These are phyloP conservation scores for Rhopalosiphum padi DNA, from an alignment of 1,140 invertebrate species.

Conservation along the genomic window DNA sequence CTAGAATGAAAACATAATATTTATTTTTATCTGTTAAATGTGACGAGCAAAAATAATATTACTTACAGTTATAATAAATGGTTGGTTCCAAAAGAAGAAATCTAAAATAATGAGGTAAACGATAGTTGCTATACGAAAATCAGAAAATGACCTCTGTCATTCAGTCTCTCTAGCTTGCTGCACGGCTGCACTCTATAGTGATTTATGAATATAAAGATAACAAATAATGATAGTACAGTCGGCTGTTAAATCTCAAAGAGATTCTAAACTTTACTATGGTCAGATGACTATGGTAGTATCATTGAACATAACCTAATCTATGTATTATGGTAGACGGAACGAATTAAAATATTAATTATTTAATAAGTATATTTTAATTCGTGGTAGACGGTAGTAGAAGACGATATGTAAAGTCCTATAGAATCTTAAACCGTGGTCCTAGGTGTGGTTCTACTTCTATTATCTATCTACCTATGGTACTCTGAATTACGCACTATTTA, in stretches of 20 bases:
- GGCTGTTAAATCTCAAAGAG: slow-evolving; percentile 39
- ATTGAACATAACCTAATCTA: too few species aligned
- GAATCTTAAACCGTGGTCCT: too few species aligned
- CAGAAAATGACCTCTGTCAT: slow-evolving; percentile 54
- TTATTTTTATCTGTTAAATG: not conserved
- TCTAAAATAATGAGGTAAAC: not conserved
- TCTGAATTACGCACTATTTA: too few species aligned
- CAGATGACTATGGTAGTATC: not conserved
- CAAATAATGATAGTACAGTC: not conserved
- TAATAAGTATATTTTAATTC: too few species aligned
- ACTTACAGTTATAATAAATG: not conserved
- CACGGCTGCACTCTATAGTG: too few species aligned
- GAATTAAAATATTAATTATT: too few species aligned
- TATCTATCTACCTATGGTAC: too few species aligned
- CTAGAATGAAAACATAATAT: not conserved
- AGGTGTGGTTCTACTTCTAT: too few species aligned
- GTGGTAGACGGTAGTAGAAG: too few species aligned
- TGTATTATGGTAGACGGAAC: too few species aligned
- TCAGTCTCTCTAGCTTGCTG: too few species aligned
- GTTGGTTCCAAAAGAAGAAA: not conserved
- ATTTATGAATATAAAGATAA: slow-evolving; percentile 26
- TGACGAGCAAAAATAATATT: not conserved
- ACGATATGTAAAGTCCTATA: too few species aligned
- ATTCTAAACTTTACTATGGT: not conserved
- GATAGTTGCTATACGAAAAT: not conserved